Base-by-base conservation (phyloP, 1,140 invertebrate species). In the Sycobia sp. region DNA sequence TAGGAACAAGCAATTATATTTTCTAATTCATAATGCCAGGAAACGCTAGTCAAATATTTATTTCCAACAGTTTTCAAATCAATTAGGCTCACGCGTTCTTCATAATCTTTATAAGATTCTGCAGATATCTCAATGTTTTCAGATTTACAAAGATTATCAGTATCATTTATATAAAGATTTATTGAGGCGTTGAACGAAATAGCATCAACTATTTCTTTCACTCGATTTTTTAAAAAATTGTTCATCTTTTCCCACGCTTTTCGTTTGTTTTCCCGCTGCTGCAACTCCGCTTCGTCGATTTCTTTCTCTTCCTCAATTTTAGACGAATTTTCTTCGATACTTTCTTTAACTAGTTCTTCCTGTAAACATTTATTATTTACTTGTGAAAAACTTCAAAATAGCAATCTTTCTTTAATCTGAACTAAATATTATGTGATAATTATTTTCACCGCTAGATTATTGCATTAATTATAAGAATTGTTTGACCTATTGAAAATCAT, bases 1-100 rank as follows among this genome's bases (percentile, higher is more conserved):
- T 91, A 91, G 36, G 84, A 83, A 29, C 88, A 83, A 0, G 86
- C 88, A 4, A 90, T 76, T 5, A 87, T 79, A 1, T 87, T 87
- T 2, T 83, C 77, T 67, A 84, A 78, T 70, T 79, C 82, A 0
- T 85, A 86, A 78, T 90, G 88, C 86, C 89, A 90, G 39, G 83
- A 82, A 22, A 83, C 79, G 54, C 82, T 77, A 4, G 86, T 84
- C 22, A 91, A 83, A 67, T 84, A 83, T 71, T 85, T 87, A 46
- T 82, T 80, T 68, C 83, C 83, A 13, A 77, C 81, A 9, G 82
- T 74, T 55, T 80, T 80, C 2, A 87, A 79, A 71, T 88, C 83
- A 13, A 83, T 82, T 60, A 73, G 77, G 82, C 62, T 81, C 74
- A 66, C 83, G 23, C 5, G 84, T 67, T 89, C 86, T 55, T 79